Percentiles rank a stretch among this genome's conserved stretches.
Conservation (phyloP, 2,113 vertebrate species). For the Tapirus terrestris region DNA sequence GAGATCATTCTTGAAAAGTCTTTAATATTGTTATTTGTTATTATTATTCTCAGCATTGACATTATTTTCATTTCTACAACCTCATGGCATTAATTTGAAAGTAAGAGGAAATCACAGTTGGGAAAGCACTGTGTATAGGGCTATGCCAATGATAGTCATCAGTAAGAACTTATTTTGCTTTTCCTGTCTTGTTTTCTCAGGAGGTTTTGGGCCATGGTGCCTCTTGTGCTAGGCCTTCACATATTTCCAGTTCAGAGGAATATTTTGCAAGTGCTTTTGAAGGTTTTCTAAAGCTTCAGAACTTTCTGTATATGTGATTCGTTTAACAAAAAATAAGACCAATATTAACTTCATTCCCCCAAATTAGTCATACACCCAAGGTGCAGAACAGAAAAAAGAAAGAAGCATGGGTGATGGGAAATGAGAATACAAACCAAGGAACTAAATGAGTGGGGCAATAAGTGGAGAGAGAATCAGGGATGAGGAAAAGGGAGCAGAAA, state of each 20-base stretch:
- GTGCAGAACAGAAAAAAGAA: not conserved
- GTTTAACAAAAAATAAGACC: not conserved
- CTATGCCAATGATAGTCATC: fast-evolving
- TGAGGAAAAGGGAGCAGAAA: not conserved
- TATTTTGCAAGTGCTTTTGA: not conserved
- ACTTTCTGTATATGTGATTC: no score
- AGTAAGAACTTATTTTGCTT: not conserved
- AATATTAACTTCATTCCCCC: not conserved
- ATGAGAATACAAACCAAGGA: not conserved
- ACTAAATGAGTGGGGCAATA: not conserved
- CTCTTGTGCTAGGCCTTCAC: not conserved
- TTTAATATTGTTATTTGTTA: not conserved
- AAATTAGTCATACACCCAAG: not conserved
- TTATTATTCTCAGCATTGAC: not conserved
- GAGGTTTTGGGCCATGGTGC: no score
- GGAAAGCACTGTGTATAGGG: not conserved
- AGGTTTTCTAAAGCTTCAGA: not conserved
- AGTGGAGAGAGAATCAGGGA: not conserved
- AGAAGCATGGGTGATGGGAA: not conserved
- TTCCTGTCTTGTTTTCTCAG: not conserved
- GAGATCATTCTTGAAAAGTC: not conserved
- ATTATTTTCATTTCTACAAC: not conserved
- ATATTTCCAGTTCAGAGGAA: not conserved
- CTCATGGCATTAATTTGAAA: not conserved
- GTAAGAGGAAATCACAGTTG: not conserved